These are phyloP conservation scores for Drosophila mulleri DNA, from an alignment of 2,888 invertebrate species.

Conservation along the genomic window DNA sequence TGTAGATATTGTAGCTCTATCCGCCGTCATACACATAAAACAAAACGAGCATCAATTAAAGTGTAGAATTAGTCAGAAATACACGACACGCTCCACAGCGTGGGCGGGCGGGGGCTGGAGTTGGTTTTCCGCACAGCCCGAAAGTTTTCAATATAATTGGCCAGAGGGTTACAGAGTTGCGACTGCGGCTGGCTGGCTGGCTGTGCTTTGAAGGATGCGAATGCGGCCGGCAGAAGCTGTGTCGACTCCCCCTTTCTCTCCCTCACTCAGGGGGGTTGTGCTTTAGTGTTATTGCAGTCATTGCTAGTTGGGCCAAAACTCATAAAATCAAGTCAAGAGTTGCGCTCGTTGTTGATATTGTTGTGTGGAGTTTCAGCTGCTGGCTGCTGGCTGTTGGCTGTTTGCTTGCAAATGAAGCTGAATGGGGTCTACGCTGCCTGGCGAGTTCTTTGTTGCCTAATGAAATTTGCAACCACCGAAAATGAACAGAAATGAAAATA, in stretches of 20 bases:
- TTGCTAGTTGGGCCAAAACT: constrained; percentile 72
- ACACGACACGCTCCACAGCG: constrained; percentile 11
- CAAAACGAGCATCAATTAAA: constrained; percentile 69
- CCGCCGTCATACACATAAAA: constrained; percentile 45
- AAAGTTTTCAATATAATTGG: constrained; percentile 83
- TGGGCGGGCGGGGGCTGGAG: too few species aligned
- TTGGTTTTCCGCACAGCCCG: constrained; percentile 13
- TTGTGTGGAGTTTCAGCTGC: constrained; percentile 36
- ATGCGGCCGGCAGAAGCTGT: background rate
- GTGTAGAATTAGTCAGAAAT: constrained; percentile 67
- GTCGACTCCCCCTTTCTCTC: constrained; percentile 2
- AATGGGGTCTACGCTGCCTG: constrained; percentile 3
- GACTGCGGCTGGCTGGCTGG: constrained; percentile 20
- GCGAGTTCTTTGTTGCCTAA: constrained; percentile 36
- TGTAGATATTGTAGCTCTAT: constrained; percentile 17
- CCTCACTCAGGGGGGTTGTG: constrained; percentile 28
- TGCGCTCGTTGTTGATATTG: constrained; percentile 43
- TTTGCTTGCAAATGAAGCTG: constrained; percentile 54
- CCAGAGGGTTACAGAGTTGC: constrained; percentile 60
- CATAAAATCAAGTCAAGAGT: constrained; percentile 77
- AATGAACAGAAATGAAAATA: background rate
- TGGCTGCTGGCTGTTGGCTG: constrained; percentile 34
- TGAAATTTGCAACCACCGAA: constrained; percentile 72
- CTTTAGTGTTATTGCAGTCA: constrained; percentile 77
- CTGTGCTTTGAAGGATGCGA: constrained; percentile 23